phyloP scores from a whole-genome alignment of 2,797 vertebrate species.

The Sebastolobus altivelis region DNA sequence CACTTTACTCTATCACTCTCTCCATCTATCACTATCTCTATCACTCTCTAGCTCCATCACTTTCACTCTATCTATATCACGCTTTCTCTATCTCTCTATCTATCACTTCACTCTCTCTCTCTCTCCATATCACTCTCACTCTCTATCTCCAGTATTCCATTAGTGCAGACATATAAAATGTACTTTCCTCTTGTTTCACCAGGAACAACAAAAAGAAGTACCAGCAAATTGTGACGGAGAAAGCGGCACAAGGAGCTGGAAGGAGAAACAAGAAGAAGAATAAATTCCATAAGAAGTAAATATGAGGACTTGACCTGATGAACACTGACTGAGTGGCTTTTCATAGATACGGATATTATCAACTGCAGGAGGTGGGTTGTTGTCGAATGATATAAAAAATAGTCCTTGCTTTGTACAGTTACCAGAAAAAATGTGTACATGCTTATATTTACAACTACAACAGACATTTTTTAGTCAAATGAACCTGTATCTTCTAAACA shows the following conservation, averaged over 20 bases:
- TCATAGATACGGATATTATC: neutral
- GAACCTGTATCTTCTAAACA: neutral
- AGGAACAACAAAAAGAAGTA: slow-evolving; percentile 96
- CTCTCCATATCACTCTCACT: no score
- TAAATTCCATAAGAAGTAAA: slow-evolving; percentile 88
- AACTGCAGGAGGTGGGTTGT: neutral
- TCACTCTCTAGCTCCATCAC: no score
- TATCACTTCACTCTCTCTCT: no score
- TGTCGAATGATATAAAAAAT: neutral
- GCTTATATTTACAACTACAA: slow-evolving; percentile 13
- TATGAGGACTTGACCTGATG: slow-evolving; percentile 14
- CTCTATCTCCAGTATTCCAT: neutral
- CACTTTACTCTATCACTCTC: no score
- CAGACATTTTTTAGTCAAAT: slow-evolving; percentile 7
- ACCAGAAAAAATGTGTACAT: slow-evolving; percentile 74
- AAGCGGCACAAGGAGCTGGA: slow-evolving; percentile 89
- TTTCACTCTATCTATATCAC: no score
- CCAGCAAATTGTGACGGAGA: slow-evolving; percentile 91
- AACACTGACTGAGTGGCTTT: slow-evolving; percentile 8
- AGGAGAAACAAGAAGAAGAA: slow-evolving; percentile 91
- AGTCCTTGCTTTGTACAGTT: slow-evolving; percentile 7
- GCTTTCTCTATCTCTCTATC: no score
- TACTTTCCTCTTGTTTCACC: slow-evolving; percentile 41
- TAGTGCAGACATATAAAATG: neutral
- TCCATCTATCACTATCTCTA: no score